Base-by-base conservation (phyloP, 1,140 invertebrate genomes). In the Spodoptera litura region DNA sequence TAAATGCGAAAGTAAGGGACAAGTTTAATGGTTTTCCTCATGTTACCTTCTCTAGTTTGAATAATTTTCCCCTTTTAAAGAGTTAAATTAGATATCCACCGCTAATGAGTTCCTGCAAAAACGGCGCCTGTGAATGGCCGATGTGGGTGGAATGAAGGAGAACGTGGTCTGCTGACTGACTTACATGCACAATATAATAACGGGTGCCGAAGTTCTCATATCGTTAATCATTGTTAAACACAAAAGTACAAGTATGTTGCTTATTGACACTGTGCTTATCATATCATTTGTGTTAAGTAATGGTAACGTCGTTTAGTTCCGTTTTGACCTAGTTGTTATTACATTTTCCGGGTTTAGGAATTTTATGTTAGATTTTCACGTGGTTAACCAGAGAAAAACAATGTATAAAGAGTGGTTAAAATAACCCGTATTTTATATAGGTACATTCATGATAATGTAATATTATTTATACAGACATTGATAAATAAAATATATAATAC, bases 101-200 rank as follows among this genome's bases (percentile, higher is more conserved):
- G 72, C 56, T 76, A 80, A 77, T 72, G 58, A 61, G 53, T 73
- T 77, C 74, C 52, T 71, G 61, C 61, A 79, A 44, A 77, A 53
- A 75, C 59, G 61, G 79, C 71, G 72, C 11, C 31, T 80, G 71
- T 77, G 74, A 78, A 77, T 68, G 78, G 72, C 38, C 52, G 27
- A 76, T 55, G 72, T 80, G 78, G 78, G 76, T 70, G 62, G n/a
- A 58, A 64, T 51, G 74, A 78, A 83, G 81, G 80, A 78, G 80
- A 68, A 74, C 72, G 53, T 77, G 74, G 74, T 49, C 56, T 77
- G 52, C 52, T 15, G 61, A 66, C 51, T 66, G 74, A 77, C 62
- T 55, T 56, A 56, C 62, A 68, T 66, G 64, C 25, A 68, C 3
- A 3, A 68, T 49, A 51, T 51, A 38, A n/a, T 64, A 75, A 75